Percentiles rank a stretch among this genome's conserved stretches.
phyloP scores from a whole-genome alignment of 2,113 vertebrate species.

The Hiodon tergisus region DNA sequence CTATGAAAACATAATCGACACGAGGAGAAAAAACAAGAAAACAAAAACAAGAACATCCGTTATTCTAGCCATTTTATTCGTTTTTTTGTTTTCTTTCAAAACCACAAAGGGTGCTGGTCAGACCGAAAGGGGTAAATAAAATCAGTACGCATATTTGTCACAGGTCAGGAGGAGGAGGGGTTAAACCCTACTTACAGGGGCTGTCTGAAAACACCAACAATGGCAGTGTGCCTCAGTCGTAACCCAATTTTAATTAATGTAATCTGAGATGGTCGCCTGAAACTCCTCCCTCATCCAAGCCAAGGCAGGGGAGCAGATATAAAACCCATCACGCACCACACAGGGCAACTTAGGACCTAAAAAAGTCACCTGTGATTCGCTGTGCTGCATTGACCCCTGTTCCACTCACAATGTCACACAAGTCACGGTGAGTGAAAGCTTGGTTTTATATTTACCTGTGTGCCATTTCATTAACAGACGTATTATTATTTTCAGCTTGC shows the following conservation, averaged over 20 bases:
- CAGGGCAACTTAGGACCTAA: background rate
- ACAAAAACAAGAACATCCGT: no score
- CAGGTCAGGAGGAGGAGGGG: background rate
- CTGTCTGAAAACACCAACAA: conserved; percentile 41
- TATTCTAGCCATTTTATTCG: no score
- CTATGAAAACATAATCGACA: no score
- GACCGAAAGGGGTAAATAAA: background rate
- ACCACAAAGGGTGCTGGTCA: background rate
- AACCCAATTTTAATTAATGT: conserved; percentile 44
- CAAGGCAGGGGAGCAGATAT: conserved; percentile 28
- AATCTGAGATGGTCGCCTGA: conserved; percentile 32
- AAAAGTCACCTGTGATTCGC: no score
- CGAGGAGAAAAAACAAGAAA: no score
- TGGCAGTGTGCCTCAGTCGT: conserved; percentile 26
- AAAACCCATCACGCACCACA: conserved; percentile 34
- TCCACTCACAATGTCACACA: no score
- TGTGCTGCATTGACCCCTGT: no score
- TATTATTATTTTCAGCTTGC: no score
- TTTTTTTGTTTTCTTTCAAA: no score
- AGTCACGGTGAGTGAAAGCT: no score
- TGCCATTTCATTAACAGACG: no score
- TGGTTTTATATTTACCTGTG: no score
- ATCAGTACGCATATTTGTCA: background rate
- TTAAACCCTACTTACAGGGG: conserved; percentile 18
- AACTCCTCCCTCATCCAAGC: conserved; percentile 32